Conservation (phyloP, 2,888 invertebrate genomes). For the Thecophora atra region DNA sequence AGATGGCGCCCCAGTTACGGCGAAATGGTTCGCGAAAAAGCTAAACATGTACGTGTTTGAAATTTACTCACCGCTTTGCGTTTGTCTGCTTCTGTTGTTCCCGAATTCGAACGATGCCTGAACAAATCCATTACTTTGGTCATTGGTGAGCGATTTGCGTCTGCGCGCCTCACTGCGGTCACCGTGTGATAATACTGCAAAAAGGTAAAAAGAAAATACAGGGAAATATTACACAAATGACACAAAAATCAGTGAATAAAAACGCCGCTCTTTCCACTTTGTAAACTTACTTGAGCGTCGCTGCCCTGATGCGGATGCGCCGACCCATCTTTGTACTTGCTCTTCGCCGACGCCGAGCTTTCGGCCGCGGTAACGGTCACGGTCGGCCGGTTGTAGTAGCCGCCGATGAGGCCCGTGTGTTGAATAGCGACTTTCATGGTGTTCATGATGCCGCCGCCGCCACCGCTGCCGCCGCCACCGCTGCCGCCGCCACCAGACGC, state of each 20-base stretch:
- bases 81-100: constrained; percentile 76
- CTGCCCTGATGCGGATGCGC: constrained; percentile 77
- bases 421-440: constrained; percentile 87
- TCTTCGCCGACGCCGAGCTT: constrained; percentile 53
- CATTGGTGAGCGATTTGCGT: constrained; percentile 78
- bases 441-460: constrained; percentile 73
- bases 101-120: constrained; percentile 77
- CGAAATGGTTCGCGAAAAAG: too few relatives aligned
- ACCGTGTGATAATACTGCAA: constrained; percentile 78
- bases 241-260: too few relatives aligned
- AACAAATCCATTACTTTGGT: constrained; percentile 93
- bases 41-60: too few relatives aligned
- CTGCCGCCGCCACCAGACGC: constrained; percentile 51
- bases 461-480: constrained; percentile 53
- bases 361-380: constrained; percentile 58
- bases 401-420: constrained; percentile 61
- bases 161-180: constrained; percentile 72
- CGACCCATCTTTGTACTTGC: constrained; percentile 73
- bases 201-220: neutral
- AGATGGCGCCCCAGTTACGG: too few relatives aligned
- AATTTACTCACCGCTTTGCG: constrained; percentile 77
- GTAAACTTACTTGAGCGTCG: constrained; percentile 60
- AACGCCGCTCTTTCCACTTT: too few relatives aligned
- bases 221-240: neutral
- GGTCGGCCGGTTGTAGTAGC: constrained; percentile 52